Percentiles rank a stretch among this genome's conserved stretches.
These are phyloP conservation scores for Rhaphigaster nebulosa DNA, from an alignment of 2,888 invertebrate genomes.

Conservation along the genomic window DNA sequence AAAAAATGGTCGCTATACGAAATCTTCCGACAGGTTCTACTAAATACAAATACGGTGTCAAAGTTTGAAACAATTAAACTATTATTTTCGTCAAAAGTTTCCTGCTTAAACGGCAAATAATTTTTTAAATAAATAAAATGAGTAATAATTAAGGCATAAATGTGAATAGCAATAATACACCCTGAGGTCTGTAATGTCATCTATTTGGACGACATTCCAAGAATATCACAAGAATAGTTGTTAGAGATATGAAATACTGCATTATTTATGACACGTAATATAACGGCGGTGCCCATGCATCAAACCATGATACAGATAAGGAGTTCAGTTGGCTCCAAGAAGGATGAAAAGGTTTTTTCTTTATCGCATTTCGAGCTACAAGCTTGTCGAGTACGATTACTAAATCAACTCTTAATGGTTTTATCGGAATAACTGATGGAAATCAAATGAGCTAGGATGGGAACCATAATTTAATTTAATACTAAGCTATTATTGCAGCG, in stretches of 20 bases:
- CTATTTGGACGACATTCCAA: constrained; percentile 19
- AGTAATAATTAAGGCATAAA: background rate
- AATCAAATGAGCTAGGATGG: background rate
- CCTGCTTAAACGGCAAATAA: too few relatives aligned
- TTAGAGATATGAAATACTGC: constrained; percentile 6
- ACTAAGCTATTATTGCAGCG: background rate
- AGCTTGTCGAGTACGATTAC: constrained; percentile 20
- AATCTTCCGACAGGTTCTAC: too few relatives aligned
- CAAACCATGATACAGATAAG: constrained; percentile 29
- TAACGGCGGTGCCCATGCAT: constrained; percentile 5
- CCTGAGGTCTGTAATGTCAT: background rate
- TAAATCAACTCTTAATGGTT: constrained; percentile 4
- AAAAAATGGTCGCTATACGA: too few relatives aligned
- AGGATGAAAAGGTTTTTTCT: background rate
- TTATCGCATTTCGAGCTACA: background rate
- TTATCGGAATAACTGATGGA: background rate
- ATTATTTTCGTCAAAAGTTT: too few relatives aligned
- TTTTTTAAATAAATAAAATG: too few relatives aligned
- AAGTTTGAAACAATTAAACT: too few relatives aligned
- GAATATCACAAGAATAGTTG: constrained; percentile 19
- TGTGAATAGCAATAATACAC: background rate
- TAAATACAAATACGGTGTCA: too few relatives aligned
- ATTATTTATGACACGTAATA: constrained; percentile 44
- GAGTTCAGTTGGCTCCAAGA: background rate
- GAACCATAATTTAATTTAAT: background rate